Percentiles rank a stretch among this genome's conserved stretches.
Evolutionary conservation across 2,113 vertebrate species (phyloP).

Genomic region (Epinephelus moara): DNA sequence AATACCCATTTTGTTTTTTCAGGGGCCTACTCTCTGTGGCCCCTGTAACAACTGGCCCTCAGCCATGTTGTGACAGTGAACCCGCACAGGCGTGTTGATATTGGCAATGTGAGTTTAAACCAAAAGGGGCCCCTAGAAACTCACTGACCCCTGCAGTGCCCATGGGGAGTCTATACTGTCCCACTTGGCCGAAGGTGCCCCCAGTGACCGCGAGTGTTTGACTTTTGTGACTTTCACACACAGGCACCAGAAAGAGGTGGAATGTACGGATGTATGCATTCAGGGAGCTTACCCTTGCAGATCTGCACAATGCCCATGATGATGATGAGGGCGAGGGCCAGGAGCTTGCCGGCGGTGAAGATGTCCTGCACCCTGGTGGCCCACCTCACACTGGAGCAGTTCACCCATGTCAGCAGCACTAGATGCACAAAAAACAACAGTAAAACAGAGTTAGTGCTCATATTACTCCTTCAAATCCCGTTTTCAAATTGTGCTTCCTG

Average conservation of each 20-base stretch:
- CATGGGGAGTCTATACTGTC: constrained; percentile 13
- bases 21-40: constrained; percentile 46
- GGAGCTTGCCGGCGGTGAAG: constrained; percentile 93
- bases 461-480: background rate
- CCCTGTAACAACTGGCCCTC: constrained; percentile 67
- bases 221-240: constrained; percentile 12
- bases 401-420: constrained; percentile 91
- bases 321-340: constrained; percentile 93
- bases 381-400: constrained; percentile 93
- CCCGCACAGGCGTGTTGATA: constrained; percentile 59
- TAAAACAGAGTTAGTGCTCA: background rate
- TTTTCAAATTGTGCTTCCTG: background rate
- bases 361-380: constrained; percentile 94
- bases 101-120: constrained; percentile 63
- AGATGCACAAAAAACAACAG: constrained; percentile 17
- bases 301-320: constrained; percentile 94
- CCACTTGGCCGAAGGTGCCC: background rate
- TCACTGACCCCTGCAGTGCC: constrained; percentile 36
- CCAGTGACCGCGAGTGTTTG: constrained; percentile 34
- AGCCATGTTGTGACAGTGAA: constrained; percentile 68
- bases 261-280: background rate
- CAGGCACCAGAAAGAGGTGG: background rate
- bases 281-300: constrained; percentile 88
- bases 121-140: constrained; percentile 51
- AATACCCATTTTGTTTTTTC: constrained; percentile 43